phyloP scores from a whole-genome alignment of 2,888 invertebrate genomes.

The Lagria hirta region DNA sequence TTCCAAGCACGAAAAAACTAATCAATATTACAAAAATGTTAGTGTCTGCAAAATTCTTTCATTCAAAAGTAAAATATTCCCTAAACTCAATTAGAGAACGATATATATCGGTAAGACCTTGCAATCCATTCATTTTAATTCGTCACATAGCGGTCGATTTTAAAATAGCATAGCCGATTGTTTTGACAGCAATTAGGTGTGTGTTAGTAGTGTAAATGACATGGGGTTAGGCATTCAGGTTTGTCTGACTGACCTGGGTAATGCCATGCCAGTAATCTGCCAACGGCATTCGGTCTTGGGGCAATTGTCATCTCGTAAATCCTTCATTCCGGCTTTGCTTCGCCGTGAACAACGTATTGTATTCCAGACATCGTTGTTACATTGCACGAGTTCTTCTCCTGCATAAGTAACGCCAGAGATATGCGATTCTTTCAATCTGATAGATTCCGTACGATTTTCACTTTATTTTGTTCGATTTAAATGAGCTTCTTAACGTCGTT shows the following conservation, averaged over 20 bases:
- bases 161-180: background rate
- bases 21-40: no score
- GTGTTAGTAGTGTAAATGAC: slow-evolving; percentile 34
- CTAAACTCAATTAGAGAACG: no score
- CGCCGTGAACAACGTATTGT: slow-evolving; percentile 14
- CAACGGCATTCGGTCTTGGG: slow-evolving; percentile 33
- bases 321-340: slow-evolving; percentile 29
- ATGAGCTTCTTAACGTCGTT: no score
- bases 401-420: slow-evolving; percentile 13
- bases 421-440: slow-evolving; percentile 7
- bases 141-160: background rate
- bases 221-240: slow-evolving; percentile 37
- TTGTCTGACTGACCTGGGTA: slow-evolving; percentile 26
- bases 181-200: slow-evolving; percentile 10
- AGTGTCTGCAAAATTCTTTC: no score
- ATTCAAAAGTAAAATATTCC: no score
- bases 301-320: slow-evolving; percentile 37
- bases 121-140: no score
- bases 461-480: no score
- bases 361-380: slow-evolving; percentile 17
- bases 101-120: no score
- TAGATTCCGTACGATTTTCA: no score
- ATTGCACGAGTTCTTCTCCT: slow-evolving; percentile 9
- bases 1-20: no score
- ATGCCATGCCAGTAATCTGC: slow-evolving; percentile 34